Evolutionary conservation across 2,888 invertebrate species (phyloP).

Genomic region (Hermaeophaga mercurialis): DNA sequence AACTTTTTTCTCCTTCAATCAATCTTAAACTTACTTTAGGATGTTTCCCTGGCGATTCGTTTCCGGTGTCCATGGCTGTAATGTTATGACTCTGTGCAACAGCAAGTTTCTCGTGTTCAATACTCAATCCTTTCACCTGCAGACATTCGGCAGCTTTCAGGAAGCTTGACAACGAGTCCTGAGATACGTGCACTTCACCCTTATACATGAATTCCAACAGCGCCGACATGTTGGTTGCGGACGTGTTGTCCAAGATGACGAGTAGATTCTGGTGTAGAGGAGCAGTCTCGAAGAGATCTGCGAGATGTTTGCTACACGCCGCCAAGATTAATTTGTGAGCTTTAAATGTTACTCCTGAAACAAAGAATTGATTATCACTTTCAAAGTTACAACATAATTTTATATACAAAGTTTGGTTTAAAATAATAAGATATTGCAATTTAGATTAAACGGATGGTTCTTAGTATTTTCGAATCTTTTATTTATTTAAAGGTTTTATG

Average conservation of each 20-base stretch:
- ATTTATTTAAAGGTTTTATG: too few relatives aligned
- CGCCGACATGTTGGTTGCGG: conserved; percentile 89
- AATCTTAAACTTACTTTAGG: conserved; percentile 41
- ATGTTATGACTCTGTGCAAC: conserved; percentile 60
- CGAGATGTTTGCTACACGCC: conserved; percentile 92
- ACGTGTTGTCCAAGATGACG: conserved; percentile 88
- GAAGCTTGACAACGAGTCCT: conserved; percentile 89
- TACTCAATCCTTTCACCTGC: conserved; percentile 81
- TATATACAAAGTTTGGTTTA: too few relatives aligned
- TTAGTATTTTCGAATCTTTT: too few relatives aligned
- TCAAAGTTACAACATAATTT: too few relatives aligned
- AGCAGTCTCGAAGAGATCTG: conserved; percentile 87
- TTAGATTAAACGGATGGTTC: too few relatives aligned
- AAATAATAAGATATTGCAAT: too few relatives aligned
- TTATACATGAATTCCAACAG: conserved; percentile 93
- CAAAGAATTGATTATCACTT: too few relatives aligned
- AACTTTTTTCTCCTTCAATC: too few relatives aligned
- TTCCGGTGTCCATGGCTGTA: conserved; percentile 51
- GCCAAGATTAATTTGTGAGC: conserved; percentile 91
- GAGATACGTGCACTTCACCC: conserved; percentile 91
- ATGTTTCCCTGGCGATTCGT: conserved; percentile 54
- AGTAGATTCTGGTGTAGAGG: conserved; percentile 81
- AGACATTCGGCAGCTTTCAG: conserved; percentile 89
- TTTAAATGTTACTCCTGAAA: conserved; percentile 85
- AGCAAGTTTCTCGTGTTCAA: conserved; percentile 72